Evolutionary conservation across 2,888 invertebrate species (phyloP).

Genomic region (Agelastica alni): DNA sequence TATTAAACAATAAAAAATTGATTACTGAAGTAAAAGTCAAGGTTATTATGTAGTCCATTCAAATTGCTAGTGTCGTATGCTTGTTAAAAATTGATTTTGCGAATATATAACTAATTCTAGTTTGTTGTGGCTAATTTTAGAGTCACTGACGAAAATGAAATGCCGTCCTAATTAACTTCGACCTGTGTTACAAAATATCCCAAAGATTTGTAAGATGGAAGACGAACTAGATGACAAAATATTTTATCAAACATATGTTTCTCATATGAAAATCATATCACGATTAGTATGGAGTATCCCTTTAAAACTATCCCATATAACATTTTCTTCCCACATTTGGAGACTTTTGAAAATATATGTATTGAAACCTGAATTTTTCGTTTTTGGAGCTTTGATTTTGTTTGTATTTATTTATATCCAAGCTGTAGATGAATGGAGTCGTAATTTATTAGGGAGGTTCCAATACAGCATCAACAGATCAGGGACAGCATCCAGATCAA

Average conservation of each 20-base stretch:
- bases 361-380: constrained; percentile 78
- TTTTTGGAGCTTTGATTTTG: constrained; percentile 72
- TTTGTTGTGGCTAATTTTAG: constrained; percentile 32
- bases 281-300: constrained; percentile 79
- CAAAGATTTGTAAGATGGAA: constrained; percentile 66
- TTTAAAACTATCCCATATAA: constrained; percentile 63
- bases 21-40: no score
- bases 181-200: constrained; percentile 22
- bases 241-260: constrained; percentile 83
- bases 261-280: constrained; percentile 84
- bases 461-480: constrained; percentile 69
- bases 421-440: constrained; percentile 82
- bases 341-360: constrained; percentile 77
- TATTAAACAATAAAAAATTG: no score
- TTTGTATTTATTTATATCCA: constrained; percentile 79
- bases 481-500: constrained; percentile 59
- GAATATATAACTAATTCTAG: constrained; percentile 30
- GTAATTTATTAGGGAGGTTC: constrained; percentile 66
- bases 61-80: neutral
- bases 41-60: no score
- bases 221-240: constrained; percentile 90
- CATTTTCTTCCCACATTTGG: constrained; percentile 77
- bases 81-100: neutral
- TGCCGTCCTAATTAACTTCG: constrained; percentile 29
- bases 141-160: constrained; percentile 34